phyloP scores from a whole-genome alignment of 2,797 vertebrate genomes.

The Girardinus metallicus region DNA sequence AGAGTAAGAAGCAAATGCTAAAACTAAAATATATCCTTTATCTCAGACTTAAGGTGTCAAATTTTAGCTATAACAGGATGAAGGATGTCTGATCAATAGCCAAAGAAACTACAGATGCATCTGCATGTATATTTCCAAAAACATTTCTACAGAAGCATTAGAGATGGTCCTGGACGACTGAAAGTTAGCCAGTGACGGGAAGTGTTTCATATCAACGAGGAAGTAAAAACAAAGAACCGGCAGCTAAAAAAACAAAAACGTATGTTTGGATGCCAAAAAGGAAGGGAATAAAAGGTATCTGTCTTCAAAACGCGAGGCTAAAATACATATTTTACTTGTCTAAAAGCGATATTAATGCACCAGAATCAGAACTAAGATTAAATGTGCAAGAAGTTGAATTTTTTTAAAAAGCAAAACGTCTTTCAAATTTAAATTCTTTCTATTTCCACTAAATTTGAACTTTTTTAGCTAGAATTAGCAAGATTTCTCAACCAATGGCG shows the following conservation, averaged over 20 bases:
- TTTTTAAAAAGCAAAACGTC: not conserved
- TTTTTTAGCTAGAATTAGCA: not conserved
- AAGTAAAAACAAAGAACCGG: not conserved
- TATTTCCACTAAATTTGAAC: not conserved
- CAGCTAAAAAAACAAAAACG: not conserved
- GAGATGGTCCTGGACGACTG: not conserved
- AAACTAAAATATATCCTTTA: not conserved
- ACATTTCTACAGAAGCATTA: not conserved
- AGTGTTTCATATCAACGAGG: not conserved
- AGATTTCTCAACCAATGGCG: not conserved
- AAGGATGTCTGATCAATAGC: not conserved
- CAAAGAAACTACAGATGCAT: not conserved
- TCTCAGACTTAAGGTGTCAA: not conserved
- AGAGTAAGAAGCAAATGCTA: too few relatives aligned
- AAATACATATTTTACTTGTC: not conserved
- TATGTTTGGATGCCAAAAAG: not conserved
- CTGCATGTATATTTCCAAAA: not conserved
- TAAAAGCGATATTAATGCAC: not conserved
- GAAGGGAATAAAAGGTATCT: not conserved
- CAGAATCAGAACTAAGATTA: not conserved
- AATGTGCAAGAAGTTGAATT: not conserved
- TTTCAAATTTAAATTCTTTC: not conserved
- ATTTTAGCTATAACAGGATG: not conserved
- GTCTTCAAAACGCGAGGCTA: not conserved
- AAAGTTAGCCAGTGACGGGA: not conserved